Evolutionary conservation across 2,888 invertebrate species (phyloP).

Genomic region (Epistrophella euchroma): DNA sequence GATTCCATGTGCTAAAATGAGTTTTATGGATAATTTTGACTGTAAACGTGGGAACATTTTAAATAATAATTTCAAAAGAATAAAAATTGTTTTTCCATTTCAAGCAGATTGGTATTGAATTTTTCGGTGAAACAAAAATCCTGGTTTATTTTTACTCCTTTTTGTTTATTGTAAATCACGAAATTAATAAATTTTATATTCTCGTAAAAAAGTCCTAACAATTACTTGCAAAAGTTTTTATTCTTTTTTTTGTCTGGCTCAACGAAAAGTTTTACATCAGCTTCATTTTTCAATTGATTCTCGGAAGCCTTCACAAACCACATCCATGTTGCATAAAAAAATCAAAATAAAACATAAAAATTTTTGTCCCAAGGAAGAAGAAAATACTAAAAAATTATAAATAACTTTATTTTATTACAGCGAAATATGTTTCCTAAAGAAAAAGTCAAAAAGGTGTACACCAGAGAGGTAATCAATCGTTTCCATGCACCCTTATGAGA

Average conservation of each 20-base stretch:
- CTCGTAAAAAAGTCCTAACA: neutral
- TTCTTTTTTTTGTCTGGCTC: neutral
- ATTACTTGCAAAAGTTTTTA: neutral
- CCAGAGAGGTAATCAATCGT: constrained; percentile 5
- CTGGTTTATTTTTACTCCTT: neutral
- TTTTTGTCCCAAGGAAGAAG: neutral
- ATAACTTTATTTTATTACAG: constrained; percentile 15
- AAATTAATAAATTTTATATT: neutral
- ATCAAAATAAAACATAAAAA: constrained; percentile 11
- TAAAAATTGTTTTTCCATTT: neutral
- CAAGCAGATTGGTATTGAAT: neutral
- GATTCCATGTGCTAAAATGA: neutral
- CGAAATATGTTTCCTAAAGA: neutral
- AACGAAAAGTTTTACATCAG: neutral
- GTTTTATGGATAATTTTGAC: constrained; percentile 1
- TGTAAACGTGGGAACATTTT: neutral
- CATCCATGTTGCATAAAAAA: constrained; percentile 4
- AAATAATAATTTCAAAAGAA: neutral
- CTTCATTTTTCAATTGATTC: neutral
- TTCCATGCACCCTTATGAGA: neutral
- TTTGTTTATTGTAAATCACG: neutral
- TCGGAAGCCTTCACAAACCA: neutral
- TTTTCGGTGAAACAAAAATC: neutral
- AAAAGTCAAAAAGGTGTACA: neutral
- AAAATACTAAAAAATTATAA: neutral